These are phyloP conservation scores for Macquaria ambigua DNA, from an alignment of 2,113 vertebrate genomes.

Conservation along the genomic window DNA sequence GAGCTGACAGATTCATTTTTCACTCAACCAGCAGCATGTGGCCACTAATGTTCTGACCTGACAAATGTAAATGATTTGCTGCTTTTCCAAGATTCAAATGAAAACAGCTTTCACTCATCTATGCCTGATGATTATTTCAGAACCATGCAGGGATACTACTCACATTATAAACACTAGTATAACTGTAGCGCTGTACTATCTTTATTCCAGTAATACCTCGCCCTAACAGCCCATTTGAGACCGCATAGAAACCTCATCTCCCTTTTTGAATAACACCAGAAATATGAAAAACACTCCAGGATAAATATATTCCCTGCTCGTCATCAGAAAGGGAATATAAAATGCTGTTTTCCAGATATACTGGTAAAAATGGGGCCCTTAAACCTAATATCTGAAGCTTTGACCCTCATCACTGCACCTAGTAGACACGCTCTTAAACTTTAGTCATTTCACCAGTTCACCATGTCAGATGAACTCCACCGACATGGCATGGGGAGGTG, in stretches of 20 bases:
- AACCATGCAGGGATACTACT: background rate
- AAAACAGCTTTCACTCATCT: background rate
- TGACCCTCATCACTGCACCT: constrained; percentile 40
- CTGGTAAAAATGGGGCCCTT: constrained; percentile 37
- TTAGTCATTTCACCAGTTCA: constrained; percentile 52
- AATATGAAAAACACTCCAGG: constrained; percentile 35
- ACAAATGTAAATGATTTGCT: constrained; percentile 24
- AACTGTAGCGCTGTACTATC: background rate
- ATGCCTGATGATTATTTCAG: background rate
- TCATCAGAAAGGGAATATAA: constrained; percentile 34
- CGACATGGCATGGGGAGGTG: constrained; percentile 12
- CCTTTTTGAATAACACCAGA: constrained; percentile 26
- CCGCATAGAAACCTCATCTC: constrained; percentile 1
- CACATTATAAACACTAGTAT: background rate
- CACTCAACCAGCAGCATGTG: constrained; percentile 14
- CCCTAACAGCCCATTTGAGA: background rate
- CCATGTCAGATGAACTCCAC: constrained; percentile 49
- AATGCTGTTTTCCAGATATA: constrained; percentile 29
- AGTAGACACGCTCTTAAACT: constrained; percentile 53
- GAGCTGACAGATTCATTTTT: constrained; percentile 8
- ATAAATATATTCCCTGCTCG: constrained; percentile 2
- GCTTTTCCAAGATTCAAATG: constrained; percentile 23
- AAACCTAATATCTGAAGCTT: constrained; percentile 35
- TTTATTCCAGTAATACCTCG: background rate
- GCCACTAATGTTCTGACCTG: constrained; percentile 5